These are phyloP conservation scores for Aporrectodea caliginosa DNA, from an alignment of 1,140 invertebrate genomes.

Conservation along the genomic window DNA sequence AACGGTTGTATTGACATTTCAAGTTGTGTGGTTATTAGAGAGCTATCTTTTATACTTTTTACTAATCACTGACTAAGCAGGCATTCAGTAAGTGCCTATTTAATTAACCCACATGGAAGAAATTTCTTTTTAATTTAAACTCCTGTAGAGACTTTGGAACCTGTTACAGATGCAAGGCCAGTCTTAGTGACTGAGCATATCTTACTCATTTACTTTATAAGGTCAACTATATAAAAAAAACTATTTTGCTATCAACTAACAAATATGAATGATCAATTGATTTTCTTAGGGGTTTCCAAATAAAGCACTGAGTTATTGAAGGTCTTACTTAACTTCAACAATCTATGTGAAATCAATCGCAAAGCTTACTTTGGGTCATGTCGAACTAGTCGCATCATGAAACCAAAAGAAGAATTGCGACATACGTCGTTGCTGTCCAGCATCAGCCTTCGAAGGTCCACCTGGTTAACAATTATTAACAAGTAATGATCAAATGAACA, in stretches of 20 bases:
- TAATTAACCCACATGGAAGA: background rate
- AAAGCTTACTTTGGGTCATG: conserved; percentile 61
- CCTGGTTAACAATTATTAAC: too few species aligned
- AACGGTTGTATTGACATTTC: too few species aligned
- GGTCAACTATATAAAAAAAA: background rate
- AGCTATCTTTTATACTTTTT: background rate
- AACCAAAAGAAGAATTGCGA: conserved; percentile 63
- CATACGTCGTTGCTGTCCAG: conserved; percentile 64
- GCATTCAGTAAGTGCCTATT: too few species aligned
- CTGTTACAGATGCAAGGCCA: background rate
- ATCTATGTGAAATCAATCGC: conserved; percentile 1
- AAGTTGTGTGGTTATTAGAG: background rate
- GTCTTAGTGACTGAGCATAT: background rate
- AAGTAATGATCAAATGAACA: conserved; percentile 21
- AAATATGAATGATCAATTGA: conserved; percentile 7
- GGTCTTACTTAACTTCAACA: conserved; percentile 19
- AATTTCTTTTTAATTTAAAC: too few species aligned
- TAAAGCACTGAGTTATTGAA: too few species aligned
- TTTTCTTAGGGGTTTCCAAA: background rate
- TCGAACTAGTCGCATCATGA: conserved; percentile 65
- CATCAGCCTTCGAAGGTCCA: conserved; percentile 57
- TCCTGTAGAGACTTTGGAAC: too few species aligned
- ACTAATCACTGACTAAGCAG: background rate
- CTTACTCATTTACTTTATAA: conserved; percentile 1
- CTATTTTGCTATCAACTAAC: conserved; percentile 2